Evolutionary conservation across 2,113 vertebrate genomes (phyloP).

Genomic region (Percina caprodes): DNA sequence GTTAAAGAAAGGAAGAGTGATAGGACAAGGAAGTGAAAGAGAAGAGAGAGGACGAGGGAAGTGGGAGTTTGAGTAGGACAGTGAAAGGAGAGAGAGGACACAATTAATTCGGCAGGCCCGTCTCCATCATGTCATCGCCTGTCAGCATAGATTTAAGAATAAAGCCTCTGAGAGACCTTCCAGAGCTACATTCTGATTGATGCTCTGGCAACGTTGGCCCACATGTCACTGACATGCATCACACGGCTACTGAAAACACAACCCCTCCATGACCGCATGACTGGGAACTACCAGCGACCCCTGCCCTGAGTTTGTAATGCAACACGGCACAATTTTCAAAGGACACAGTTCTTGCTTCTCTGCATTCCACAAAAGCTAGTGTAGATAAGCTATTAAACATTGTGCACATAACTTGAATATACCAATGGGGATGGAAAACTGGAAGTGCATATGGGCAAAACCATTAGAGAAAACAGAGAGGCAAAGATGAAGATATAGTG

Average conservation of each 20-base stretch:
- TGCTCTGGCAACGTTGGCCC: conserved; percentile 50
- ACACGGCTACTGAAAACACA: conserved; percentile 26
- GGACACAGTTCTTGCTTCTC: not conserved
- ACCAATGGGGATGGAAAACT: conserved; percentile 50
- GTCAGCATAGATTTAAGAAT: conserved; percentile 80
- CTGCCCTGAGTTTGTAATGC: not conserved
- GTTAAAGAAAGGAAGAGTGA: conserved; percentile 51
- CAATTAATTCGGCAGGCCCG: conserved; percentile 74
- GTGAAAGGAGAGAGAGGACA: conserved; percentile 65
- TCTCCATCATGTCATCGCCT: conserved; percentile 81
- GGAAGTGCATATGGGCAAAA: conserved; percentile 94
- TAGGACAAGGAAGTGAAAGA: conserved; percentile 60
- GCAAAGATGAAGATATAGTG: conserved; percentile 85
- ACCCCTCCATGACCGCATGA: conserved; percentile 9
- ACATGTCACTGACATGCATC: conserved; percentile 58
- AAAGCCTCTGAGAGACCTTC: conserved; percentile 74
- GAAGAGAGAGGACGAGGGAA: conserved; percentile 39
- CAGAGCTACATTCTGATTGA: conserved; percentile 66
- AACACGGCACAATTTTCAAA: not conserved
- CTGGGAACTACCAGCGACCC: conserved; percentile 12
- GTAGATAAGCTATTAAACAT: conserved; percentile 14
- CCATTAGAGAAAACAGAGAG: conserved; percentile 90
- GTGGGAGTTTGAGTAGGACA: conserved; percentile 45
- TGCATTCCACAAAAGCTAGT: not conserved
- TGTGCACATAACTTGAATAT: conserved; percentile 22